These are phyloP conservation scores for Corythoichthys intestinalis DNA, from an alignment of 2,113 vertebrate genomes.

Conservation along the genomic window DNA sequence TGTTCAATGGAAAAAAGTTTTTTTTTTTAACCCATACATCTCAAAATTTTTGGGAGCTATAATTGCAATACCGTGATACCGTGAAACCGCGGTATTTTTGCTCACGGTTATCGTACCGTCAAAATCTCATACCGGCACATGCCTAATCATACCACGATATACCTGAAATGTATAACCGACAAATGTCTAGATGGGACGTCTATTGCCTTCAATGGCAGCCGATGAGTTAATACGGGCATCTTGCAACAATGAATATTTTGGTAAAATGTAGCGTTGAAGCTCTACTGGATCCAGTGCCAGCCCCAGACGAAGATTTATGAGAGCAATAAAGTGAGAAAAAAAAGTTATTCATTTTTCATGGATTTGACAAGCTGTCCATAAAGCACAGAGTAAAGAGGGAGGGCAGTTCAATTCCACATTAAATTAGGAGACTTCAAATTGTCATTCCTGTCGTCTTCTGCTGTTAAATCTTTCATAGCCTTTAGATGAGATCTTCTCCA, in stretches of 20 bases:
- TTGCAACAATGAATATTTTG: neutral
- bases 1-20: no score
- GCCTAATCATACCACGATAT: no score
- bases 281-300: neutral
- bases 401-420: constrained; percentile 53
- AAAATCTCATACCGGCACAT: no score
- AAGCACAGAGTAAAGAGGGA: constrained; percentile 39
- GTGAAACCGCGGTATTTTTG: no score
- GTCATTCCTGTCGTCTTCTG: constrained; percentile 66
- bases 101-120: no score
- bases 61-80: no score
- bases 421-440: constrained; percentile 63
- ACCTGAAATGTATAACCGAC: neutral
- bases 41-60: no score
- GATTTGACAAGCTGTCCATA: constrained; percentile 37
- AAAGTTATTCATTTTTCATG: constrained; percentile 26
- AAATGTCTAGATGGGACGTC: neutral
- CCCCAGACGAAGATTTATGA: constrained; percentile 12
- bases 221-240: neutral
- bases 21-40: no score
- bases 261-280: neutral
- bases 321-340: constrained; percentile 36
- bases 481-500: constrained; percentile 70
- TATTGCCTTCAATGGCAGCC: neutral
- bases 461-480: constrained; percentile 74